Conservation (phyloP, 2,113 vertebrate genomes). For the Ceratotherium simum region DNA sequence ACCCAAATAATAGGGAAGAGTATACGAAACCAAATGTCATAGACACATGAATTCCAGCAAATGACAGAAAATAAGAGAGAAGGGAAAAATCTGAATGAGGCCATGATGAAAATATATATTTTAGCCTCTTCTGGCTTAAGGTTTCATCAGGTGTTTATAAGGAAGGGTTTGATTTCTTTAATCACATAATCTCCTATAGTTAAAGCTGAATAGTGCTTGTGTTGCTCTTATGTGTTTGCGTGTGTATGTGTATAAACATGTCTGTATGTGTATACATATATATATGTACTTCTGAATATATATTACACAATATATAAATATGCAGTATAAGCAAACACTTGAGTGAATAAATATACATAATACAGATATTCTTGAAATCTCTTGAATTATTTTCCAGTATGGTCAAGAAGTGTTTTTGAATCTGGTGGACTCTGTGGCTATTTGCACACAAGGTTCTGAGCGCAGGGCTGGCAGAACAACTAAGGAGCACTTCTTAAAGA, state of each 20-base stretch:
- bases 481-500: neutral
- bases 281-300: neutral
- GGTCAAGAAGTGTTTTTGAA: neutral
- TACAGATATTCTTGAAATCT: neutral
- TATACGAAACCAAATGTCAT: neutral
- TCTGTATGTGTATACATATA: neutral
- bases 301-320: neutral
- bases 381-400: neutral
- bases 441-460: neutral
- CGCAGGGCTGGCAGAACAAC: neutral
- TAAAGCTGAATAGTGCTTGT: neutral
- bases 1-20: neutral
- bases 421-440: neutral
- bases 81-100: neutral
- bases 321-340: neutral
- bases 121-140: neutral
- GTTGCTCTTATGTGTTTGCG: neutral
- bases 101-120: neutral
- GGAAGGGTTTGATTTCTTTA: neutral
- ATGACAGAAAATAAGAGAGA: neutral
- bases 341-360: neutral
- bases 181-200: neutral
- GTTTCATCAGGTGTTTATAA: neutral
- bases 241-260: neutral
- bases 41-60: neutral